A percentile compares a stretch with the other conserved stretches of the same genome.
Evolutionary conservation across 1,140 invertebrate genomes (phyloP).

Genomic region (Sycophila sp.): DNA sequence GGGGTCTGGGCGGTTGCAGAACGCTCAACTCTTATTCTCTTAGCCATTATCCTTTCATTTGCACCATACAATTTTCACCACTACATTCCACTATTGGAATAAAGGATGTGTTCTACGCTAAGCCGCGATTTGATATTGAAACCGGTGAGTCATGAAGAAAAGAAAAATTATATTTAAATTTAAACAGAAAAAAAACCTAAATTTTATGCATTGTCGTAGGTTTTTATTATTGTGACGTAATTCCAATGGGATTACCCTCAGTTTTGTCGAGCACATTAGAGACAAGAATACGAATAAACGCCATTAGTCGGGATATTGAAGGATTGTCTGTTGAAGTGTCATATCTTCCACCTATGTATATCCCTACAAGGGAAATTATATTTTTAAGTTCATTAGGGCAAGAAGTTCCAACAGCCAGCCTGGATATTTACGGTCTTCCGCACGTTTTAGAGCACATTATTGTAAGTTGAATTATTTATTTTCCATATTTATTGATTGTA

Average conservation of each 20-base stretch:
- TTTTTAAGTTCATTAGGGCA: constrained; percentile 51
- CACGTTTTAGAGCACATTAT: constrained; percentile 56
- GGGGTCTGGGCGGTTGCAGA: constrained; percentile 61
- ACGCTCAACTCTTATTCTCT: constrained; percentile 55
- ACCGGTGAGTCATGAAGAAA: constrained; percentile 54
- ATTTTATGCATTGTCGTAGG: constrained; percentile 46
- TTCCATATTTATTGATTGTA: constrained; percentile 2
- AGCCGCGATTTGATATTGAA: constrained; percentile 63
- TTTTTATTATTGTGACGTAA: constrained; percentile 64
- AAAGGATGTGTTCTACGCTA: constrained; percentile 62
- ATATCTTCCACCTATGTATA: constrained; percentile 59
- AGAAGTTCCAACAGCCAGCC: constrained; percentile 46
- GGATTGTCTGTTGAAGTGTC: constrained; percentile 56
- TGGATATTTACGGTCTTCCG: constrained; percentile 59
- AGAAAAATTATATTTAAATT: neutral
- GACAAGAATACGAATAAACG: constrained; percentile 55
- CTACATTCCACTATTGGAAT: constrained; percentile 49
- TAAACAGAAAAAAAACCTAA: neutral
- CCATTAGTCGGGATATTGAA: constrained; percentile 59
- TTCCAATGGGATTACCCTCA: constrained; percentile 58
- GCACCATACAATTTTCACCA: constrained; percentile 59
- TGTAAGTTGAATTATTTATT: constrained; percentile 44
- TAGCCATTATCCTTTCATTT: constrained; percentile 61
- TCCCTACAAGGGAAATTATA: constrained; percentile 58
- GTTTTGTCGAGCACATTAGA: constrained; percentile 55